Conservation (phyloP, 2,797 vertebrate species). For the Oryzias sinensis region DNA sequence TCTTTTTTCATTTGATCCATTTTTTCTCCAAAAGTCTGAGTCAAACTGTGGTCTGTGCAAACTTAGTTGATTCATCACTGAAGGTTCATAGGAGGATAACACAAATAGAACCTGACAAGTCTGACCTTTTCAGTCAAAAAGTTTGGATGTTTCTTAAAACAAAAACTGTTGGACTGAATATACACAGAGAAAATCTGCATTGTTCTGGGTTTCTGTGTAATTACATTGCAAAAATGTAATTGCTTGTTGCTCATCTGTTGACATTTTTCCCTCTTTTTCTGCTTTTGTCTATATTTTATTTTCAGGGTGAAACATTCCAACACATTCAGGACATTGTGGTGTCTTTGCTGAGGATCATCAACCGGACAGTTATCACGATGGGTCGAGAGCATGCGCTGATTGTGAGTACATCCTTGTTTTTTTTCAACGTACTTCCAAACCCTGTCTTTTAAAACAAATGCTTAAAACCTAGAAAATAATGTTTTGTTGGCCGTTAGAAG, state of each 20-base stretch:
- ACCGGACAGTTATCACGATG: conserved; percentile 91
- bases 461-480: too few relatives aligned
- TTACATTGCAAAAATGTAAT: conserved; percentile 6
- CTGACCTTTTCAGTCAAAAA: conserved; percentile 3
- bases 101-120: conserved; percentile 26
- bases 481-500: conserved; percentile 3
- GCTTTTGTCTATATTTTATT: conserved; percentile 20
- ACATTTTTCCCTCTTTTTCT: not conserved
- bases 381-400: conserved; percentile 87
- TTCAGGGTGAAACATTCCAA: conserved; percentile 85
- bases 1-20: conserved; percentile 30
- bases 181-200: conserved; percentile 8
- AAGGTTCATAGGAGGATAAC: conserved; percentile 4
- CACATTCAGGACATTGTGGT: conserved; percentile 92
- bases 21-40: not conserved
- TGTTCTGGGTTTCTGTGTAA: conserved; percentile 6
- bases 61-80: conserved; percentile 4
- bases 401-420: conserved; percentile 79
- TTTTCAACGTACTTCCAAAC: not conserved
- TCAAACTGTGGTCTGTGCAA: conserved; percentile 15
- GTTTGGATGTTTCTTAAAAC: not conserved
- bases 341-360: conserved; percentile 88
- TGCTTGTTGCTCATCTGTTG: conserved; percentile 9
- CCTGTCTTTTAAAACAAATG: not conserved
- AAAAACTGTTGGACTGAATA: not conserved